A percentile compares a stretch with the other conserved stretches of the same genome.
These are phyloP conservation scores for Cephalotes varians DNA, from an alignment of 2,888 invertebrate species.

Conservation along the genomic window DNA sequence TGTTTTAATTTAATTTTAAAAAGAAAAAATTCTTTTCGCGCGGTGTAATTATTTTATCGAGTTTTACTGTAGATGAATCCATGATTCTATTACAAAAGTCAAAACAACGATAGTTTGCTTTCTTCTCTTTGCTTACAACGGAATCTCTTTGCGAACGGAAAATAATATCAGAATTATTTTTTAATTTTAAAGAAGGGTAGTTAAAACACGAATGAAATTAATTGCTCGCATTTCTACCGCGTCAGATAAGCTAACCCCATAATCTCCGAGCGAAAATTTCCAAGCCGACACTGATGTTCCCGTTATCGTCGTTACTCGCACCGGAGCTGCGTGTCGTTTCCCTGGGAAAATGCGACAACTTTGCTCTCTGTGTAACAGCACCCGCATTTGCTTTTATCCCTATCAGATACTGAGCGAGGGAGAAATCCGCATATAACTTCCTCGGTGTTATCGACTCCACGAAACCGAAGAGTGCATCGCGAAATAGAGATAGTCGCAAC, in stretches of 20 bases:
- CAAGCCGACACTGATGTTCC: not conserved
- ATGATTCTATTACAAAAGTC: not conserved
- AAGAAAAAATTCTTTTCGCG: not conserved
- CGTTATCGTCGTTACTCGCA: slow-evolving; percentile 23
- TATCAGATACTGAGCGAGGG: slow-evolving; percentile 29
- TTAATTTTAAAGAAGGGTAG: not conserved
- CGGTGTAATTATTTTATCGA: not conserved
- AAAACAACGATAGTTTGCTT: not conserved
- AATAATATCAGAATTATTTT: not conserved
- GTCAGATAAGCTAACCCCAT: slow-evolving; percentile 4
- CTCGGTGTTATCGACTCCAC: slow-evolving; percentile 35
- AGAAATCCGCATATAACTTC: slow-evolving; percentile 44
- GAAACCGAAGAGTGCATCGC: slow-evolving; percentile 39
- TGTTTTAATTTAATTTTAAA: not conserved
- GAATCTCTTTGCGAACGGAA: not conserved
- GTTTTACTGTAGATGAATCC: not conserved
- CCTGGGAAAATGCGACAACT: slow-evolving; percentile 36
- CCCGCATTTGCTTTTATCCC: slow-evolving; percentile 48
- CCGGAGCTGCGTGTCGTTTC: slow-evolving; percentile 23
- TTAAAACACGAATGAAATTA: not conserved
- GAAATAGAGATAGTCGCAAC: slow-evolving; percentile 35
- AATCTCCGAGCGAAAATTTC: slow-evolving; percentile 28
- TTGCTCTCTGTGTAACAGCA: slow-evolving; percentile 36
- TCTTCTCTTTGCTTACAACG: not conserved
- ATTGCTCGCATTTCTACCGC: slow-evolving; percentile 18